phyloP scores from a whole-genome alignment of 2,113 vertebrate species.

The Tautogolabrus adspersus region DNA sequence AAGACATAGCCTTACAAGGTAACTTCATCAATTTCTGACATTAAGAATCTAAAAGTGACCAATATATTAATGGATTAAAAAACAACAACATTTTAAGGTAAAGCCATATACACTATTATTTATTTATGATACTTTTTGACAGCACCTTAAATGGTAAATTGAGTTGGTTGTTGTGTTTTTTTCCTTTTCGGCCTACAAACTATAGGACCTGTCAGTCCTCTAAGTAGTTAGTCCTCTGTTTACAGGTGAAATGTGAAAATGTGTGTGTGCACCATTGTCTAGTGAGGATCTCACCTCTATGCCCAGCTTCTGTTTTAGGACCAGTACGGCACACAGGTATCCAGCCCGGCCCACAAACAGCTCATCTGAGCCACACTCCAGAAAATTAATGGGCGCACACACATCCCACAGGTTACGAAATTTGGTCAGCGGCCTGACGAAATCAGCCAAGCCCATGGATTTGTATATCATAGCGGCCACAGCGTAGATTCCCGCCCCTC shows the following conservation, averaged over 20 bases:
- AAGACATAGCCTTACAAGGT: too few species aligned
- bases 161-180: too few species aligned
- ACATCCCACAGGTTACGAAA: slow-evolving; percentile 88
- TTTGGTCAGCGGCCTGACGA: slow-evolving; percentile 85
- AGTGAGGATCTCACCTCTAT: slow-evolving; percentile 85
- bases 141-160: too few species aligned
- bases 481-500: slow-evolving; percentile 88
- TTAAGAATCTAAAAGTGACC: too few species aligned
- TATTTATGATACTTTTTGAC: too few species aligned
- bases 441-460: slow-evolving; percentile 86
- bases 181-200: too few species aligned
- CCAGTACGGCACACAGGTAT: slow-evolving; percentile 90
- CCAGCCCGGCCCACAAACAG: slow-evolving; percentile 91
- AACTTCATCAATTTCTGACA: too few species aligned
- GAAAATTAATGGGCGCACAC: slow-evolving; percentile 87
- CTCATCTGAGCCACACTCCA: slow-evolving; percentile 92
- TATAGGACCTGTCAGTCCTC: background rate
- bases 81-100: too few species aligned
- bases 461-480: slow-evolving; percentile 89
- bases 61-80: too few species aligned
- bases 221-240: background rate
- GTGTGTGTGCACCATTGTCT: background rate
- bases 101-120: too few species aligned
- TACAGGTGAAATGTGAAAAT: too few species aligned
- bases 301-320: slow-evolving; percentile 90